Base-by-base conservation (phyloP, 1,140 invertebrate genomes). In the Cotesia chilonis region DNA sequence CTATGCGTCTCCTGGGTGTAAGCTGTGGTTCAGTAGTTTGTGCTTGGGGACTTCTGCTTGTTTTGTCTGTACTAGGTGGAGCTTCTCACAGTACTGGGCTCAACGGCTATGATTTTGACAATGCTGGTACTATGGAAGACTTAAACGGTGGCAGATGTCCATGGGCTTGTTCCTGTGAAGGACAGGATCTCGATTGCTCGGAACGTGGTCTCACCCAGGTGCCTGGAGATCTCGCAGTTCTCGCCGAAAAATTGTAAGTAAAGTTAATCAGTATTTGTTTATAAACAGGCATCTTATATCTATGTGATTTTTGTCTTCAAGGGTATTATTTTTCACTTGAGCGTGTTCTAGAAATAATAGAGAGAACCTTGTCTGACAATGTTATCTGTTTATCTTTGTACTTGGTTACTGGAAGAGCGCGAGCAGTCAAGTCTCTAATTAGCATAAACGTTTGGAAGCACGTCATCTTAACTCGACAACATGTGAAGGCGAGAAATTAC, bases 211-310 rank as follows among this genome's bases (percentile, higher is more conserved):
- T 96, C 51, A 90, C 91, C n/a, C 90, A 92, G 80, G 92, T 95
- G 36, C 94, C 95, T 0, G 89, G 90, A 74, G 90, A 92, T 79
- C 88, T 96, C 78, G 76, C 80, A 47, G 73, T 87, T 38, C 90
- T 93, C 79, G 91, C 92, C 64, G 93, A 95, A 85, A 90, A 93
- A 91, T 87, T 96, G 95, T 96, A 85, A 95, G 94, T 95, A 78
- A 35, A 7, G 57, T 54, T 76, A 47, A 6, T 47, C 10, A 9
- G 2, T 14, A 38, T 9, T 60, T 38, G 3, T 70, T 70, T 36
- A 52, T 67, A 37, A 9, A 5, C 5, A 47, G 6, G 10, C 41
- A 47, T 47, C 41, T 10, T 28, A 55, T 54, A 20, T 70, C 6
- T 63, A 70, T 70, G 5, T 0, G 10, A 9, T 47, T 47, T 47